Evolutionary conservation across 1,140 invertebrate species (phyloP).

Genomic region (Drosophila pruinosa): DNA sequence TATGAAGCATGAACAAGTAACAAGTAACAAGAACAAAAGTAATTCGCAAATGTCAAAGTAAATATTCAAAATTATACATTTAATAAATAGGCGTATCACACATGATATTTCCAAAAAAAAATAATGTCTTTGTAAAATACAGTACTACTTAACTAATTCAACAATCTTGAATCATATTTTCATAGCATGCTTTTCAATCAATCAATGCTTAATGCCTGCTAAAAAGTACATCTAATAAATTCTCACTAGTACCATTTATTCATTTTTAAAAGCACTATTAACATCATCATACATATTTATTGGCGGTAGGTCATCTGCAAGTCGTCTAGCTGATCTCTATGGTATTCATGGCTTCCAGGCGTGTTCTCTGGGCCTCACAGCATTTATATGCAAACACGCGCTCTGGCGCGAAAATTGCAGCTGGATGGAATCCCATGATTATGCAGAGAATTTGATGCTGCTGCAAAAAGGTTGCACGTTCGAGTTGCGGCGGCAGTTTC

Average conservation of each 20-base stretch:
- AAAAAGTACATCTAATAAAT: too few relatives aligned
- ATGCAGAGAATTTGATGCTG: constrained; percentile 64
- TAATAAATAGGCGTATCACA: too few relatives aligned
- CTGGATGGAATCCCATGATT: constrained; percentile 78
- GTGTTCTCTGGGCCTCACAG: constrained; percentile 14
- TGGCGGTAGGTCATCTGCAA: background rate
- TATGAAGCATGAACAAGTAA: background rate
- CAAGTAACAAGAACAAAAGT: background rate
- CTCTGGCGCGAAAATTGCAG: constrained; percentile 77
- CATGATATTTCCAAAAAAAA: too few relatives aligned
- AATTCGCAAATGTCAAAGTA: too few relatives aligned
- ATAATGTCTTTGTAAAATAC: too few relatives aligned
- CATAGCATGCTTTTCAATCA: too few relatives aligned
- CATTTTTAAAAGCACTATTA: background rate
- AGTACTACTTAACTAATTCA: too few relatives aligned
- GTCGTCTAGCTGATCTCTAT: background rate
- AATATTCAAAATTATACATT: too few relatives aligned
- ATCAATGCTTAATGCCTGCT: too few relatives aligned
- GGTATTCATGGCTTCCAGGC: background rate
- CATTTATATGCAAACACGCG: constrained; percentile 77
- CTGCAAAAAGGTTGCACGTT: constrained; percentile 34
- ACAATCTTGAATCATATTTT: too few relatives aligned
- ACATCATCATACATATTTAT: background rate
- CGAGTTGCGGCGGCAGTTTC: constrained; percentile 12
- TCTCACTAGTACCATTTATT: too few relatives aligned